These are phyloP conservation scores for Colius striatus DNA, from an alignment of 2,113 vertebrate species.

Conservation along the genomic window DNA sequence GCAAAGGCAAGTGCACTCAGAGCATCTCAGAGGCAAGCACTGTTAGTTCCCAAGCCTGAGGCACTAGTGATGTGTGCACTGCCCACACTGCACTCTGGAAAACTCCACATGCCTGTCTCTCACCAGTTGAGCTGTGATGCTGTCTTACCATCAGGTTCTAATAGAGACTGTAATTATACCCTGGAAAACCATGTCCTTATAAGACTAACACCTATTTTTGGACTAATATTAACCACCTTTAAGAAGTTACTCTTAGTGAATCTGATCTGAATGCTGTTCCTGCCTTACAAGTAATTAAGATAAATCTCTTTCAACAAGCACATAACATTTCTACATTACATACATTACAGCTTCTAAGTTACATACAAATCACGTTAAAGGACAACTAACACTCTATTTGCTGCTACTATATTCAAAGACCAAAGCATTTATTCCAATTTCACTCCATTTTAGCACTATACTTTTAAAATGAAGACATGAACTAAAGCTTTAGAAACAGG, in stretches of 20 bases:
- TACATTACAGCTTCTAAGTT: background rate
- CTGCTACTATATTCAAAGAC: background rate
- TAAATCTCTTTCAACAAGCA: background rate
- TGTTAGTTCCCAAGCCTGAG: background rate
- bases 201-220: background rate
- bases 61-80: background rate
- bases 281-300: background rate
- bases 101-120: fast-evolving
- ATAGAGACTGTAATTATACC: background rate
- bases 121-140: background rate
- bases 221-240: background rate
- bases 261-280: background rate
- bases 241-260: background rate
- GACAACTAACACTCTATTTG: background rate
- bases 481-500: background rate
- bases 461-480: background rate
- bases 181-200: background rate
- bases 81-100: background rate
- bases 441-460: background rate
- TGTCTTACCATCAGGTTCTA: background rate
- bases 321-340: background rate
- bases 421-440: background rate
- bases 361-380: background rate
- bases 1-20: background rate
- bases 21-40: background rate